Base-by-base conservation (phyloP, 1,140 invertebrate genomes). In the Myzus persicae region DNA sequence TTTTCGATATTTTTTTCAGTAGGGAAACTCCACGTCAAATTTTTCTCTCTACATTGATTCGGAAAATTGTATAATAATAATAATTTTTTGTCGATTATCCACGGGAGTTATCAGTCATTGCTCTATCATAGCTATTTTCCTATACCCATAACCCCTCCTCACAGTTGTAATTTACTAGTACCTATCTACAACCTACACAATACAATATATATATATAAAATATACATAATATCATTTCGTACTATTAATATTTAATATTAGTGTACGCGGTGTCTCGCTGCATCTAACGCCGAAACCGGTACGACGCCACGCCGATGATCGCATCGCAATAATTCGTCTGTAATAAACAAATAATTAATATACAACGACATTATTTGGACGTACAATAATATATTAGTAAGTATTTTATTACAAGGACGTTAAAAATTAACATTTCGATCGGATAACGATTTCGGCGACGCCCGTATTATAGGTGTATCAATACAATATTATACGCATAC, bases 311-410 rank as follows among this genome's bases (percentile, higher is more conserved):
- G 31, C 59, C 4, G 14, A 36, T 76, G 59, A 76, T 67, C 3
- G 59, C 59, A 67, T n/a, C 31, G 31, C 59, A 76, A 67, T 59
- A 59, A 67, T 76, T 76, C 59, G 14, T 76, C 14, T 76, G n/a
- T 76, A 76, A 76, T 76, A 76, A 76, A 76, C 36, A n/a, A 76
- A 76, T 76, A 76, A 76, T n/a, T n/a, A 76, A 36, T 76, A 76
- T 2, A n/a, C 31, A 76, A n/a, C 11, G 31, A 44, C 14, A 76
- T n/a, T n/a, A 76, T 76, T 76, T 76, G 1, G 14, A 76, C 14
- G 46, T 11, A 51, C 7, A 51, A 76, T n/a, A 18, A n/a, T 76
- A 36, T 76, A 76, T 76, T 76, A n/a, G n/a, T 76, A n/a, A n/a
- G n/a, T 54, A 22, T 67, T 67, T 18, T 67, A n/a, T 76, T 76